These are phyloP conservation scores for Pontoporia blainvillei DNA, from an alignment of 2,113 vertebrate genomes.

Conservation along the genomic window DNA sequence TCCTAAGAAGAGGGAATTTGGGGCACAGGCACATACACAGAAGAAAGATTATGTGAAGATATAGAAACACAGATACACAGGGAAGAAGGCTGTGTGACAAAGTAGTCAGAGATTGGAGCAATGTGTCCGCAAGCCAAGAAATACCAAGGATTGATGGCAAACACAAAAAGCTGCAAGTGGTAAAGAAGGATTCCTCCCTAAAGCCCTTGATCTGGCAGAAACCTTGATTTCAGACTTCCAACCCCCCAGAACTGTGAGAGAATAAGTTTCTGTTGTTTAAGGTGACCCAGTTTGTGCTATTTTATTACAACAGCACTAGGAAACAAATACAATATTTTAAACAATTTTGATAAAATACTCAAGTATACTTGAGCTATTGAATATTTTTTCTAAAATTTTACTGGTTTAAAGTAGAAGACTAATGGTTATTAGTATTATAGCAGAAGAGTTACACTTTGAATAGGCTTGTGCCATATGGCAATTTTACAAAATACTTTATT, in stretches of 20 bases:
- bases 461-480: neutral
- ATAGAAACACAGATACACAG: neutral
- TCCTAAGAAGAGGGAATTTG: neutral
- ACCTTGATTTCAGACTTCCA: neutral
- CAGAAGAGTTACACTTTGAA: neutral
- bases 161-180: fast-evolving
- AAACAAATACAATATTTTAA: neutral
- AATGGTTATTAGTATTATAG: neutral
- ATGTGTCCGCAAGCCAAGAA: neutral
- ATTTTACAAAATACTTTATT: constrained; percentile 34
- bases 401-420: neutral
- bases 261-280: neutral
- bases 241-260: neutral
- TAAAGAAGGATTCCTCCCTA: neutral
- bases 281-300: neutral
- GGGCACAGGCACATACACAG: neutral
- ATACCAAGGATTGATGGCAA: no score
- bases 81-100: neutral
- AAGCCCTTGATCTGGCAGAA: neutral
- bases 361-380: neutral
- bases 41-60: neutral
- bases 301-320: neutral
- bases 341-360: neutral
- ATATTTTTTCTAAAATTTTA: neutral
- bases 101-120: neutral